Conservation (phyloP, 2,888 invertebrate genomes). For the Dynastes maya region DNA sequence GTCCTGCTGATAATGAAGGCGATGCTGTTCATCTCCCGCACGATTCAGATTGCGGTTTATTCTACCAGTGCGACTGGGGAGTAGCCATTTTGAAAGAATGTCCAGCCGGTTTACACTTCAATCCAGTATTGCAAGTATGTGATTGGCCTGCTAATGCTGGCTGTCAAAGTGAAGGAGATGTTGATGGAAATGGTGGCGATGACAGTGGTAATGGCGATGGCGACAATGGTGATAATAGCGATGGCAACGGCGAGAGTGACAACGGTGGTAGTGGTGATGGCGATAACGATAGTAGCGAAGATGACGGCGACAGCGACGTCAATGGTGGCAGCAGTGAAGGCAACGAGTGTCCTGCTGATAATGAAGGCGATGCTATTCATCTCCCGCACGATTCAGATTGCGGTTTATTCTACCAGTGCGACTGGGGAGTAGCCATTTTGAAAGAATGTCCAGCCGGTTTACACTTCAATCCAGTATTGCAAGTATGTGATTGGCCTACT, state of each 20-base stretch:
- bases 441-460: too few relatives aligned
- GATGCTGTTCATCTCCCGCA: slow-evolving; percentile 40
- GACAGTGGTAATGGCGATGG: too few relatives aligned
- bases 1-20: slow-evolving; percentile 12
- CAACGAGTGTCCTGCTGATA: too few relatives aligned
- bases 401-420: too few relatives aligned
- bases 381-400: too few relatives aligned
- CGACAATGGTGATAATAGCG: not conserved
- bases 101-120: slow-evolving; percentile 51
- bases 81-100: slow-evolving; percentile 43
- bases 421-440: too few relatives aligned
- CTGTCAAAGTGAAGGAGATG: slow-evolving; percentile 22
- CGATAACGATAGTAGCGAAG: not conserved
- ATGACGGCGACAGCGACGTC: not conserved
- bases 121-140: slow-evolving; percentile 47
- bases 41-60: slow-evolving; percentile 48
- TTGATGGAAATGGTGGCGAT: too few relatives aligned
- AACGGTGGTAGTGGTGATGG: not conserved
- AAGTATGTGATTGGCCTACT: too few relatives aligned
- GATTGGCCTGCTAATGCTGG: slow-evolving; percentile 51
- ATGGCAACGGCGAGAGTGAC: too few relatives aligned
- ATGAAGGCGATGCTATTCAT: too few relatives aligned
- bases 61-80: slow-evolving; percentile 49
- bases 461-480: too few relatives aligned
- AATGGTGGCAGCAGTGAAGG: too few relatives aligned